Percentiles rank a stretch among this genome's conserved stretches.
Evolutionary conservation across 2,797 vertebrate genomes (phyloP).

Genomic region (Neopelma chrysocephalum): DNA sequence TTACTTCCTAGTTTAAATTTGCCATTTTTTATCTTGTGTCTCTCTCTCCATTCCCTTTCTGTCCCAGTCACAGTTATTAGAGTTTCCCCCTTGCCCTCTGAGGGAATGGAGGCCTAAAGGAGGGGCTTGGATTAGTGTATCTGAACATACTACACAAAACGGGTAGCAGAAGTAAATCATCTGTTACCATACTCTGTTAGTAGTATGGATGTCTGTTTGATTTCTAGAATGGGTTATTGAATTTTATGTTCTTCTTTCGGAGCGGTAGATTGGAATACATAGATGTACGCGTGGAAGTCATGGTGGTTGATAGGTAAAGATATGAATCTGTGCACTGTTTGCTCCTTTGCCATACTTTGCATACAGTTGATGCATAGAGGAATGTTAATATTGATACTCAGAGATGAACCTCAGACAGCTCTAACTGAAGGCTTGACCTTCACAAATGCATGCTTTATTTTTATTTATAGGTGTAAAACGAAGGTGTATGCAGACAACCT

Average conservation of each 20-base stretch:
- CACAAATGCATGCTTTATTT: neutral
- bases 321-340: neutral
- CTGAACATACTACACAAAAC: neutral
- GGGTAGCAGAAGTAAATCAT: neutral
- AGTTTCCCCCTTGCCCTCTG: neutral
- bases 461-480: conserved; percentile 89
- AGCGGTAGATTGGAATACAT: neutral
- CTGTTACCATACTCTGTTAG: neutral
- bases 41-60: neutral
- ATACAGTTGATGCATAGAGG: rapidly evolving
- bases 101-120: neutral
- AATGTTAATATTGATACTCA: neutral
- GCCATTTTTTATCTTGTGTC: rapidly evolving
- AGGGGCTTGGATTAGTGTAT: neutral
- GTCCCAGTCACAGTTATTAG: neutral
- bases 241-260: neutral
- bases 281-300: neutral
- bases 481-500: conserved; percentile 95
- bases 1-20: neutral
- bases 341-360: neutral
- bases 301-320: neutral
- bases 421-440: neutral
- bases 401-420: neutral
- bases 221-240: neutral
- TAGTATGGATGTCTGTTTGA: neutral